Evolutionary conservation across 1,140 invertebrate species (phyloP).

Genomic region (Lanistes nyassanus): DNA sequence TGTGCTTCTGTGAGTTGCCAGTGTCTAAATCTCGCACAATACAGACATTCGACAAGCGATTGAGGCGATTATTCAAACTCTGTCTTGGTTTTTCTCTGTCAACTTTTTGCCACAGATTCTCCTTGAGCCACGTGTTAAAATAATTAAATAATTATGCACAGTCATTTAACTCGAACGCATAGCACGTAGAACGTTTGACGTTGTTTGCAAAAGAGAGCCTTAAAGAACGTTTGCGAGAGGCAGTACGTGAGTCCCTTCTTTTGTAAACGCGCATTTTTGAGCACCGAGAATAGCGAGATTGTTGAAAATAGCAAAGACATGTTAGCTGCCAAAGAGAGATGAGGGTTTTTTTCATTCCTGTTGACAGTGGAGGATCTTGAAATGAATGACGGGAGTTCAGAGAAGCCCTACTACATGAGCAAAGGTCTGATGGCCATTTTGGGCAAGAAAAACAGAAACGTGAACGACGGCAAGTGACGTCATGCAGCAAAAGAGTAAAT

Average conservation of each 20-base stretch:
- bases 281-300: too few species aligned
- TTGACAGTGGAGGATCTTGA: conserved; percentile 36
- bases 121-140: background rate
- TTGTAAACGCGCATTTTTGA: background rate
- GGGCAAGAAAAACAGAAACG: conserved; percentile 69
- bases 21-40: background rate
- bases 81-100: background rate
- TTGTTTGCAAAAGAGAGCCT: background rate
- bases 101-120: background rate
- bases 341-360: background rate
- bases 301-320: background rate
- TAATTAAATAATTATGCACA: too few species aligned
- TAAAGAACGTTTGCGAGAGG: conserved; percentile 7
- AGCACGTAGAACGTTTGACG: background rate
- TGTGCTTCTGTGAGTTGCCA: conserved; percentile 86
- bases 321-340: background rate
- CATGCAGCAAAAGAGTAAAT: background rate
- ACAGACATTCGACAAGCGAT: background rate
- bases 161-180: background rate
- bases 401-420: conserved; percentile 96
- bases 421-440: conserved; percentile 77
- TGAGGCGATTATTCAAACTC: background rate
- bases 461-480: conserved; percentile 1
- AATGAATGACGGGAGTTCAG: conserved; percentile 77
- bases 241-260: background rate